phyloP scores from a whole-genome alignment of 2,113 vertebrate species.

The Numida meleagris region DNA sequence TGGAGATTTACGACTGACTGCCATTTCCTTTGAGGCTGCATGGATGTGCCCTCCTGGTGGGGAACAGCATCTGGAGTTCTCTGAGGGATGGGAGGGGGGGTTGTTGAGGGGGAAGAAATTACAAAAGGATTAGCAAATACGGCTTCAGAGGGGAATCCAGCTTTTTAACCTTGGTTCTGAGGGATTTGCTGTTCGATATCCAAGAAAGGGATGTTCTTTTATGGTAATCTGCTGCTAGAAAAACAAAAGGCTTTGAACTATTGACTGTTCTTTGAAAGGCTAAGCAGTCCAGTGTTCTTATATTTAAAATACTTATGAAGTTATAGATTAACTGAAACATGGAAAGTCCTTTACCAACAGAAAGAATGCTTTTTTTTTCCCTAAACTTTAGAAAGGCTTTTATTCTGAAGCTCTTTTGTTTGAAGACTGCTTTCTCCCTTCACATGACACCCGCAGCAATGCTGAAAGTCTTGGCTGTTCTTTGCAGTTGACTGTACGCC shows the following conservation, averaged over 20 bases:
- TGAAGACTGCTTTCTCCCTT: neutral
- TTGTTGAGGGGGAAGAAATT: neutral
- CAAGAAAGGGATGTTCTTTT: neutral
- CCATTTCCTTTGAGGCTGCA: neutral
- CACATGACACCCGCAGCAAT: neutral
- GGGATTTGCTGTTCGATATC: neutral
- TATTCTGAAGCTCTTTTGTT: constrained; percentile 19
- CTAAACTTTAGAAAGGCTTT: neutral
- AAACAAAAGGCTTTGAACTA: neutral
- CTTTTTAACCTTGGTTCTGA: neutral
- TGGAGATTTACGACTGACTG: no score
- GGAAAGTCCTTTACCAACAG: neutral
- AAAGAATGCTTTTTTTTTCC: neutral
- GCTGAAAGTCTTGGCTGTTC: neutral
- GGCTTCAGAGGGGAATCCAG: neutral
- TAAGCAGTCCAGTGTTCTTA: neutral
- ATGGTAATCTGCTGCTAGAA: neutral
- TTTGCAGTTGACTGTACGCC: neutral
- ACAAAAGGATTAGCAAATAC: neutral
- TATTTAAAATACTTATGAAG: neutral
- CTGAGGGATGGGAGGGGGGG: neutral
- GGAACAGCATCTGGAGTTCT: neutral
- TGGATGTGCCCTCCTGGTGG: neutral
- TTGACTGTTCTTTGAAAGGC: neutral
- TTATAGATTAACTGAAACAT: neutral